Evolutionary conservation across 2,797 vertebrate genomes (phyloP).

Genomic region (Macropodus opercularis): DNA sequence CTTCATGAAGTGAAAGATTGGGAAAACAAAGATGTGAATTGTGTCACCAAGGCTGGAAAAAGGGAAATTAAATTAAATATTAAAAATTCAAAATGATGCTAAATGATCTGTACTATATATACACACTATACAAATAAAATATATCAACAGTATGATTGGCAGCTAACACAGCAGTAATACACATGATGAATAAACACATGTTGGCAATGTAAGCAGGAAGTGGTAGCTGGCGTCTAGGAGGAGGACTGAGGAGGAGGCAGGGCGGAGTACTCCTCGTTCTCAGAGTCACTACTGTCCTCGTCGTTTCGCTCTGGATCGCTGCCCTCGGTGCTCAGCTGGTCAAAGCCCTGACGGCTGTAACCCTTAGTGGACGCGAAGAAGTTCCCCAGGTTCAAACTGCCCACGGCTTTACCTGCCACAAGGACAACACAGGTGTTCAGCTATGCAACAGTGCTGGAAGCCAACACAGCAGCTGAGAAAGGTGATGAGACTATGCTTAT

Average conservation of each 20-base stretch:
- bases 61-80: slow-evolving; percentile 40
- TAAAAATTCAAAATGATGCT: slow-evolving; percentile 15
- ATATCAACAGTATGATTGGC: slow-evolving; percentile 77
- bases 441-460: too few relatives aligned
- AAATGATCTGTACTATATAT: slow-evolving; percentile 33
- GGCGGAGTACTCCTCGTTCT: slow-evolving; percentile 92
- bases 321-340: slow-evolving; percentile 95
- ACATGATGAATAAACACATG: slow-evolving; percentile 85
- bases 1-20: slow-evolving; percentile 12
- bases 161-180: slow-evolving; percentile 88
- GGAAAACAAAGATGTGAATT: slow-evolving; percentile 9
- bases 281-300: slow-evolving; percentile 92
- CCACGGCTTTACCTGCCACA: slow-evolving; percentile 86
- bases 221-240: slow-evolving; percentile 59
- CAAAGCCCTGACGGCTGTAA: slow-evolving; percentile 95
- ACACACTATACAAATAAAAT: slow-evolving; percentile 56
- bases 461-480: too few relatives aligned
- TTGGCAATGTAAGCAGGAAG: slow-evolving; percentile 81
- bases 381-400: slow-evolving; percentile 93
- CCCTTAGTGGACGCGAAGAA: slow-evolving; percentile 93
- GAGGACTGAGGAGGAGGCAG: slow-evolving; percentile 74
- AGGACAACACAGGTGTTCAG: slow-evolving; percentile 2
- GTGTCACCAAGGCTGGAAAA: slow-evolving; percentile 8
- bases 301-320: slow-evolving; percentile 96
- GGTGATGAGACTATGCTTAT: too few relatives aligned